Conservation (phyloP, 2,113 vertebrate genomes). For the Pangasianodon gigas region DNA sequence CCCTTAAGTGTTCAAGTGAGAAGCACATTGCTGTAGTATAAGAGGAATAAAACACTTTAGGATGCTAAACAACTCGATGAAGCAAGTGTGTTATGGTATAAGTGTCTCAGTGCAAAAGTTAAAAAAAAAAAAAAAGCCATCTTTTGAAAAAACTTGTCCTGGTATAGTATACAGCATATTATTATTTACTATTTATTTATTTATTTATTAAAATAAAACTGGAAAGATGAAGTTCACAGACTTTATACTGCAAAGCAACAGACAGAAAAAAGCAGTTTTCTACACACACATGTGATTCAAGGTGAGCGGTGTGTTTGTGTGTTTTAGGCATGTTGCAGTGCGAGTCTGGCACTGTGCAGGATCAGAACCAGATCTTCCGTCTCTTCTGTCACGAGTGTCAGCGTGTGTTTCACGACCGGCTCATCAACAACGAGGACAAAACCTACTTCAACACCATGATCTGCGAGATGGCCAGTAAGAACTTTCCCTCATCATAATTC, state of each 20-base stretch:
- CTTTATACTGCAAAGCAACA: no score
- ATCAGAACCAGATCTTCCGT: slow-evolving; percentile 81
- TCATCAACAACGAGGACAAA: slow-evolving; percentile 84
- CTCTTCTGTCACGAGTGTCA: slow-evolving; percentile 84
- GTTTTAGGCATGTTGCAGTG: slow-evolving; percentile 79
- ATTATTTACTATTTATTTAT: neutral
- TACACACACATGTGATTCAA: no score
- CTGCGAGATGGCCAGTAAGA: slow-evolving; percentile 82
- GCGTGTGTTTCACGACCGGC: slow-evolving; percentile 82
- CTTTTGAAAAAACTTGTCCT: neutral
- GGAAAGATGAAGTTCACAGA: no score
- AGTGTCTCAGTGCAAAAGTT: no score
- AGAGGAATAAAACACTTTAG: neutral
- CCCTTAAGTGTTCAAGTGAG: neutral
- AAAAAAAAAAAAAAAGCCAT: no score
- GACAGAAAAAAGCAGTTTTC: no score
- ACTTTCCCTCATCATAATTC: neutral
- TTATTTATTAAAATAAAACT: neutral
- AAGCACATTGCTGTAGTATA: neutral
- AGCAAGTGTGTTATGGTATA: no score
- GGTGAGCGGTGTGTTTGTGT: neutral
- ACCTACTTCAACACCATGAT: slow-evolving; percentile 81
- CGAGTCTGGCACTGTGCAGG: slow-evolving; percentile 74
- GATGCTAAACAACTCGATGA: no score
- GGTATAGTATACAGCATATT: neutral